Percentiles rank a stretch among this genome's conserved stretches.
Conservation (phyloP, 1,140 invertebrate species). For the Platyscapa corneri region DNA sequence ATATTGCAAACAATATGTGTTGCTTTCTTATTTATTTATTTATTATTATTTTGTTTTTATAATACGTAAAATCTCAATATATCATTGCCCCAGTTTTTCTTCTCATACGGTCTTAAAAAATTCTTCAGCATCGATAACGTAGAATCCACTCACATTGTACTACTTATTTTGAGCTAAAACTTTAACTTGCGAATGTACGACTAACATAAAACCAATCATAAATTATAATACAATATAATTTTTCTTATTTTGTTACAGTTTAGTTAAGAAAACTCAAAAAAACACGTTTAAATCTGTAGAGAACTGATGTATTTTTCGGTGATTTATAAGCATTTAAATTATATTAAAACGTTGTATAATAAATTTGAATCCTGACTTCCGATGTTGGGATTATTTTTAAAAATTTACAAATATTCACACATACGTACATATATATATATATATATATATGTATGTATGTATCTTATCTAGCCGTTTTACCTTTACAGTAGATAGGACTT, state of each 20-base stretch:
- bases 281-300: not conserved
- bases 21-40: conserved; percentile 26
- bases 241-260: no score
- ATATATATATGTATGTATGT: conserved; percentile 7
- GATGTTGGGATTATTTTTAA: conserved; percentile 32
- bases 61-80: conserved; percentile 21
- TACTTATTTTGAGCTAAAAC: not conserved
- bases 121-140: not conserved
- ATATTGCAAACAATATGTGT: conserved; percentile 15
- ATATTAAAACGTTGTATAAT: not conserved
- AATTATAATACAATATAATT: not conserved
- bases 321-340: not conserved
- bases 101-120: not conserved
- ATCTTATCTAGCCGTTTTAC: conserved; percentile 27
- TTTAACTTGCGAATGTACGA: not conserved
- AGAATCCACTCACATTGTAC: not conserved
- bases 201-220: not conserved
- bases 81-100: conserved; percentile 26
- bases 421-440: conserved; percentile 19
- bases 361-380: conserved; percentile 36
- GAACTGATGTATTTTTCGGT: not conserved
- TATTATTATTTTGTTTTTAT: not conserved
- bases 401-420: conserved; percentile 23
- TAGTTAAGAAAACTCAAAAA: not conserved
- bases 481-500: conserved; percentile 25